A percentile compares a stretch with the other conserved stretches of the same genome.
Evolutionary conservation across 2,888 invertebrate genomes (phyloP).

Genomic region (Balanococcus diminutus): DNA sequence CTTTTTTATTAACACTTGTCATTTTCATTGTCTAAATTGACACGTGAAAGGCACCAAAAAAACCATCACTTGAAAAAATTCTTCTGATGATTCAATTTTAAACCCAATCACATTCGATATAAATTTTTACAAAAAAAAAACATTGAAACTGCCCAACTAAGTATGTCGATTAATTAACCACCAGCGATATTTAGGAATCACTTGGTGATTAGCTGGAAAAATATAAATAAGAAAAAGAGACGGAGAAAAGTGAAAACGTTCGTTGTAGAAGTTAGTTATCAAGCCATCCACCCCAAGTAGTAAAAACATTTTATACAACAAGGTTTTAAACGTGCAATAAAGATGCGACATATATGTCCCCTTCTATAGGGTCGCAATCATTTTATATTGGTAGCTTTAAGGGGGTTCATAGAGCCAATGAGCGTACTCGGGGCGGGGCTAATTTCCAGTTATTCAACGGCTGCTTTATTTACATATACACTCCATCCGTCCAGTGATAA

Average conservation of each 20-base stretch:
- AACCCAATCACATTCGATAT: too few relatives aligned
- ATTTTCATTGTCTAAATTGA: not conserved
- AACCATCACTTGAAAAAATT: not conserved
- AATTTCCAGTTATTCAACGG: constrained; percentile 54
- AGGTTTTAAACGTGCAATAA: constrained; percentile 51
- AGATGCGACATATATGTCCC: constrained; percentile 54
- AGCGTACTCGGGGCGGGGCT: constrained; percentile 49
- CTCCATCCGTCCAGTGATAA: constrained; percentile 52
- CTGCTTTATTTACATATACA: constrained; percentile 54
- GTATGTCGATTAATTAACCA: not conserved
- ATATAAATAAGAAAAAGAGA: constrained; percentile 38
- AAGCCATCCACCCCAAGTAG: constrained; percentile 46
- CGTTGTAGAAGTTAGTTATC: constrained; percentile 51
- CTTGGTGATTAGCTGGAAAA: constrained; percentile 14
- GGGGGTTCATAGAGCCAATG: constrained; percentile 51
- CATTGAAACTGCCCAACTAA: not conserved
- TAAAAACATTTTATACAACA: constrained; percentile 45
- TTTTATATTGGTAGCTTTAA: constrained; percentile 50
- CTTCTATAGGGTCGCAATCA: constrained; percentile 48
- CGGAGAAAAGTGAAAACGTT: constrained; percentile 27
- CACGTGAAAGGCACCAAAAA: not conserved
- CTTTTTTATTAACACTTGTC: not conserved
- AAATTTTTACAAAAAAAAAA: not conserved
- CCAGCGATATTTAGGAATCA: constrained; percentile 1
- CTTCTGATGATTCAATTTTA: not conserved